Percentiles rank a stretch among this genome's conserved stretches.
These are phyloP conservation scores for Mellivora capensis DNA, from an alignment of 2,113 vertebrate genomes.

Conservation along the genomic window DNA sequence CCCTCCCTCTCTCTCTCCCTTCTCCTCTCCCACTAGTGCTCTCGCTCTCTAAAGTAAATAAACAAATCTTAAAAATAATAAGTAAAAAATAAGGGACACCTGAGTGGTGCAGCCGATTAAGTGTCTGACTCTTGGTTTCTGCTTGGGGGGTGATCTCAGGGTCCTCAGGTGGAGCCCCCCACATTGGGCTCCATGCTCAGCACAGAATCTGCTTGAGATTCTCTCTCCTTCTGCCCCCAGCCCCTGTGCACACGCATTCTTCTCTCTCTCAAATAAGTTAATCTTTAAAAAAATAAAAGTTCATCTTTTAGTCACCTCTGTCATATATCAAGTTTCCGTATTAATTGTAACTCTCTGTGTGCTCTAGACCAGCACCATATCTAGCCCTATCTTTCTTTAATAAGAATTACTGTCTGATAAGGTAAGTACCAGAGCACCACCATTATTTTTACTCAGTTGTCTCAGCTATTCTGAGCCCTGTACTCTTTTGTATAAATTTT, in stretches of 20 bases:
- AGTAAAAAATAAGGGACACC: neutral
- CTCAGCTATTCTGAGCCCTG: neutral
- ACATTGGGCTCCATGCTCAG: neutral
- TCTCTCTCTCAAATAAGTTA: neutral
- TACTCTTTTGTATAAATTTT: neutral
- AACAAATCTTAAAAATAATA: neutral
- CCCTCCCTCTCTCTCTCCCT: neutral
- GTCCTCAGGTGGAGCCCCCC: neutral
- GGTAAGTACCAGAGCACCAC: neutral
- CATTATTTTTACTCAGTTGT: neutral
- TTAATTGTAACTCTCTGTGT: neutral
- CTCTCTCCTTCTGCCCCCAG: neutral
- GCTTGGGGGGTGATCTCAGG: neutral
- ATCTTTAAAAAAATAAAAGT: neutral
- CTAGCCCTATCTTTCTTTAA: neutral
- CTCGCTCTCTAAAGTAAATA: neutral
- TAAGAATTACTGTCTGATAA: neutral
- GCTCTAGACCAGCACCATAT: neutral
- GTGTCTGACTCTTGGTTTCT: neutral
- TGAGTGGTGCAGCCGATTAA: neutral
- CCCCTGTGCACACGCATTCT: no score
- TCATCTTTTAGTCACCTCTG: neutral
- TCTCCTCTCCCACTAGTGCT: neutral
- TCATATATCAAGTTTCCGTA: neutral
- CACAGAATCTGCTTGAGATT: neutral